Percentiles rank a stretch among this genome's conserved stretches.
Evolutionary conservation across 2,888 invertebrate species (phyloP).

Genomic region (Anoplius nigerrimus): DNA sequence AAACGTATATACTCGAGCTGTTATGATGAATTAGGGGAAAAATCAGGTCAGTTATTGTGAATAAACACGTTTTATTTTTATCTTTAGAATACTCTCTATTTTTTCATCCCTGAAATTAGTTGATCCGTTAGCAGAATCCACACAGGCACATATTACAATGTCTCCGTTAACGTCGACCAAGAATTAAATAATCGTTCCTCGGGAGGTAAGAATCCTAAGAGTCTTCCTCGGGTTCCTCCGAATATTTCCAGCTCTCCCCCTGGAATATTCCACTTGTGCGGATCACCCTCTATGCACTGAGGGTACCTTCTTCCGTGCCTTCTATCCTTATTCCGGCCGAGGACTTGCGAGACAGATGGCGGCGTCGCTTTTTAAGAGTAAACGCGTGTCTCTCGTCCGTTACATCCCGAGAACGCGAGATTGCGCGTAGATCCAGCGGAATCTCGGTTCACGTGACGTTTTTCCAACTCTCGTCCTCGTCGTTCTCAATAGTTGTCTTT

Average conservation of each 20-base stretch:
- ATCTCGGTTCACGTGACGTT: not conserved
- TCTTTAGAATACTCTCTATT: too few relatives aligned
- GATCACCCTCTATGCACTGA: constrained; percentile 21
- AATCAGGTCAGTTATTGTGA: too few relatives aligned
- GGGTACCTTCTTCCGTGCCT: constrained; percentile 36
- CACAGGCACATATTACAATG: too few relatives aligned
- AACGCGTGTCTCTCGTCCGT: constrained; percentile 22
- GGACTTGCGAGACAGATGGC: constrained; percentile 42
- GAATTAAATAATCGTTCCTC: too few relatives aligned
- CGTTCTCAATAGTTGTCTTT: not conserved
- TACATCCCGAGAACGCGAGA: constrained; percentile 20
- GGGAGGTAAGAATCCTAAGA: too few relatives aligned
- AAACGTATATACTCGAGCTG: too few relatives aligned
- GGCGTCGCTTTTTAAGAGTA: constrained; percentile 26
- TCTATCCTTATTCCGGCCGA: constrained; percentile 23
- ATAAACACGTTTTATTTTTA: too few relatives aligned
- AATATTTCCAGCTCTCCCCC: not conserved
- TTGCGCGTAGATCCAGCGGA: constrained; percentile 26
- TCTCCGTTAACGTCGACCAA: too few relatives aligned
- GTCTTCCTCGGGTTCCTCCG: not conserved
- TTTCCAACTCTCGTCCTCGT: not conserved
- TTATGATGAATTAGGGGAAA: too few relatives aligned
- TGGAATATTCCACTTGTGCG: not conserved
- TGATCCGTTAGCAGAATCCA: too few relatives aligned
- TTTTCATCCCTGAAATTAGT: too few relatives aligned